A percentile compares a stretch with the other conserved stretches of the same genome.
Conservation (phyloP, 2,113 vertebrate species). For the Gymnarchus niloticus region DNA sequence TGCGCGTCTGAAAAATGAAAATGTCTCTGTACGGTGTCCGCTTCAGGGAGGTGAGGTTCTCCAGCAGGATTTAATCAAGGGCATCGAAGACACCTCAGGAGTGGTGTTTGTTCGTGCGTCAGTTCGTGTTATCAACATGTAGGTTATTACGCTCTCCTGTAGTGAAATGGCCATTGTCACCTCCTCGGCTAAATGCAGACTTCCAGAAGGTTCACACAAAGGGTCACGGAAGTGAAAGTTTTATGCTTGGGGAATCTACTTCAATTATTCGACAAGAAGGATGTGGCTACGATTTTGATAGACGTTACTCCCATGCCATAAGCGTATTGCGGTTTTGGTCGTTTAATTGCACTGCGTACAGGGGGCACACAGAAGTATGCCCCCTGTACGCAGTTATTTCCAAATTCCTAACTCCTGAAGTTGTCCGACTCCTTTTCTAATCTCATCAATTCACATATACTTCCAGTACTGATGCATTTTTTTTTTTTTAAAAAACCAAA, state of each 20-base stretch:
- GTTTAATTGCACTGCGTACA: background rate
- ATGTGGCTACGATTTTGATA: background rate
- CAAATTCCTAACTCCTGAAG: background rate
- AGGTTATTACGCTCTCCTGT: constrained; percentile 12
- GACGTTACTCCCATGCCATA: background rate
- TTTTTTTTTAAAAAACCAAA: background rate
- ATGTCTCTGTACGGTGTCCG: background rate
- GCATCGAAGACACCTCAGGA: constrained; percentile 13
- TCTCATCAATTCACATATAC: too few species aligned
- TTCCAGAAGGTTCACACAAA: constrained; percentile 19
- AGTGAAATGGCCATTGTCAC: constrained; percentile 34
- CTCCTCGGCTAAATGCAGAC: constrained; percentile 12
- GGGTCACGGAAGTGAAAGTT: background rate
- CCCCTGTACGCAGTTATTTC: background rate
- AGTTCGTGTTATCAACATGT: constrained; percentile 23
- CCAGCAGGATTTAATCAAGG: constrained; percentile 2
- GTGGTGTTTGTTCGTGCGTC: constrained; percentile 21
- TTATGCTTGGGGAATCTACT: background rate
- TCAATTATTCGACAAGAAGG: background rate
- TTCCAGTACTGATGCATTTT: background rate
- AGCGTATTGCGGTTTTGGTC: background rate
- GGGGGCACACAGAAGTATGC: background rate
- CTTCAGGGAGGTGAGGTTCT: background rate
- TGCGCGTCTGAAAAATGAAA: background rate
- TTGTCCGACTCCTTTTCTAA: background rate